Evolutionary conservation across 1,140 invertebrate genomes (phyloP).

Genomic region (Musca vetustissima): DNA sequence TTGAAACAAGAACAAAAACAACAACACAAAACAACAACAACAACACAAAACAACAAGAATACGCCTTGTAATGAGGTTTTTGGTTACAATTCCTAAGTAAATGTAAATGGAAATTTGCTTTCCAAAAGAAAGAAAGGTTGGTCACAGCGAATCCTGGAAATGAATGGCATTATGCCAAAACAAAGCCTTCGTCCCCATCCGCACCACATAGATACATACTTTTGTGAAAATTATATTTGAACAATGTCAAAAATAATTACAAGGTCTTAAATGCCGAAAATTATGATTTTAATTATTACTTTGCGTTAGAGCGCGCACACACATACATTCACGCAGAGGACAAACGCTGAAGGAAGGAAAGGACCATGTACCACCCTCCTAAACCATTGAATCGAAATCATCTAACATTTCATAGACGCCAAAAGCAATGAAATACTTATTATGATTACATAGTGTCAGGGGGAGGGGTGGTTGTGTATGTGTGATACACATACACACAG

Average conservation of each 20-base stretch:
- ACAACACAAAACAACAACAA: no score
- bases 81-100: background rate
- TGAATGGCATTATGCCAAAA: background rate
- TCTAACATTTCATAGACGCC: no score
- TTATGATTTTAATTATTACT: conserved; percentile 23
- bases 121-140: background rate
- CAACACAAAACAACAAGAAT: background rate
- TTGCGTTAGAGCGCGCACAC: background rate
- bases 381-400: no score
- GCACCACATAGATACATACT: background rate
- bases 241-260: conserved; percentile 23
- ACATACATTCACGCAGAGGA: background rate
- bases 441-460: no score
- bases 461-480: no score
- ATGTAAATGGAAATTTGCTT: background rate
- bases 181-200: background rate
- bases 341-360: no score
- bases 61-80: conserved; percentile 7
- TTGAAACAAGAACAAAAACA: no score
- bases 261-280: conserved; percentile 22
- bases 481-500: no score
- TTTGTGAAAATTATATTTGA: conserved; percentile 15
- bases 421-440: no score
- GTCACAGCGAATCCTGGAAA: no score
- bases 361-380: no score